Evolutionary conservation across 2,113 vertebrate species (phyloP), one percentile per base, ranked within the genome.

Genomic region (Psammodynastes pulverulentus): DNA sequence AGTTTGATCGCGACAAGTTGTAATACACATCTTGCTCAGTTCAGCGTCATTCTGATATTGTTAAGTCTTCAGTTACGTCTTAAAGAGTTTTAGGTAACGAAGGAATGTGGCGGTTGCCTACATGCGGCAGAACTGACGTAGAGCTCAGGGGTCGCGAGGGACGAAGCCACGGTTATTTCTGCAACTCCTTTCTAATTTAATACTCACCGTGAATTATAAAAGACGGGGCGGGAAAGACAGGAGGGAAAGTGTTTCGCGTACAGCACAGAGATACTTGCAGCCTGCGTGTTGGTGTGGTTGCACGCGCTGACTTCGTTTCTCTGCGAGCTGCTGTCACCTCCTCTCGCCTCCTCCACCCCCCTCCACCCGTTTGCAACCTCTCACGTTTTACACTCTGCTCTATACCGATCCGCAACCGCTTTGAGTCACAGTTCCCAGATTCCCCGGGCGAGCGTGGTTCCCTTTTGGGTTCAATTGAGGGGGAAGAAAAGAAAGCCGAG

Each of bases 361-460:
- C 15, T 5, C 17, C 67, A 26, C 12, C 67, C 1, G 24, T 34
- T 85, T 49, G 10, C 67, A 54, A 34, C 52, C 72, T 85, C 91
- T 92, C 91, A 92, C 91, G 91, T 29, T 89, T 89, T 51, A 58
- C 84, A 86, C 91, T 89, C 29, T 92, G 91, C 91, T 92, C 91
- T 92, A 92, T 92, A 58, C 91, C 87, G 91, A 89, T 21, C 91
- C 13, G 4, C 45, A 34, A 9, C 29, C 8, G 56, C 34, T 17
- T 4, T 92, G 91, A 92, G 72, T 92, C 91, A 89, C 87, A 19
- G 7, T 15, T 6, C 56, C 29, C n/a, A 43, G 46, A 46, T 13
- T 15, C 56, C 19, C 21, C 62, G 29, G 62, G 62, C 62, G 29
- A 34, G 29, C 9, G 62, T 5, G 62, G 29, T 34, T 67, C 29